These are phyloP conservation scores for Dicrostonyx torquatus DNA, from an alignment of 2,797 vertebrate species.

Conservation along the genomic window DNA sequence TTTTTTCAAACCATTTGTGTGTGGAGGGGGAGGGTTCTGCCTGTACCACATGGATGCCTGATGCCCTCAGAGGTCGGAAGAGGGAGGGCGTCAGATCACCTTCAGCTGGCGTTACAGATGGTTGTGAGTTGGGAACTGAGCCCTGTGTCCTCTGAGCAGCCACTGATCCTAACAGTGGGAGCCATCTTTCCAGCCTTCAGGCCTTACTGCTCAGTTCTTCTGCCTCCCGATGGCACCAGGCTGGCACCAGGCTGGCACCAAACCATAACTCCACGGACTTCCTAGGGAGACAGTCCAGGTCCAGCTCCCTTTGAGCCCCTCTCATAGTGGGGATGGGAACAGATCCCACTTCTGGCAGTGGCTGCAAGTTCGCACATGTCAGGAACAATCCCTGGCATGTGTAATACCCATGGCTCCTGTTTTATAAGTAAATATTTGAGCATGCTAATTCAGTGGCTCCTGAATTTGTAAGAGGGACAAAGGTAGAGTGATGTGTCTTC, in stretches of 20 bases:
- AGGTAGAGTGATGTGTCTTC: background rate
- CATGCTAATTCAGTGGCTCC: background rate
- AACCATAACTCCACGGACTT: background rate
- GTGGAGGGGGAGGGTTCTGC: background rate
- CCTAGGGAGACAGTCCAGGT: background rate
- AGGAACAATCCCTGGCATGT: background rate
- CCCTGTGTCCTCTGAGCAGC: background rate
- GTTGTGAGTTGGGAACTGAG: background rate
- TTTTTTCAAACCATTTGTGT: background rate
- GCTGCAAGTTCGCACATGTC: background rate
- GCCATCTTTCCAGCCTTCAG: too few relatives aligned
- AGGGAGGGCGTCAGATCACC: background rate
- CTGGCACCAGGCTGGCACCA: background rate
- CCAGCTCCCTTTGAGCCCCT: background rate
- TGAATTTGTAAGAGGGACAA: background rate
- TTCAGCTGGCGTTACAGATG: background rate
- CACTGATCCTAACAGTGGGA: background rate
- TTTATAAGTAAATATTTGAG: conserved; percentile 4
- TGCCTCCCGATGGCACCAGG: background rate
- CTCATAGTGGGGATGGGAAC: too few relatives aligned
- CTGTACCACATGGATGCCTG: background rate
- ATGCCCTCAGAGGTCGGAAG: background rate
- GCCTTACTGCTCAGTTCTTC: background rate
- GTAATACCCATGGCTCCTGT: background rate
- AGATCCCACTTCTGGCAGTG: background rate